phyloP scores from a whole-genome alignment of 2,797 vertebrate genomes.

The Kryptolebias ocellatus region DNA sequence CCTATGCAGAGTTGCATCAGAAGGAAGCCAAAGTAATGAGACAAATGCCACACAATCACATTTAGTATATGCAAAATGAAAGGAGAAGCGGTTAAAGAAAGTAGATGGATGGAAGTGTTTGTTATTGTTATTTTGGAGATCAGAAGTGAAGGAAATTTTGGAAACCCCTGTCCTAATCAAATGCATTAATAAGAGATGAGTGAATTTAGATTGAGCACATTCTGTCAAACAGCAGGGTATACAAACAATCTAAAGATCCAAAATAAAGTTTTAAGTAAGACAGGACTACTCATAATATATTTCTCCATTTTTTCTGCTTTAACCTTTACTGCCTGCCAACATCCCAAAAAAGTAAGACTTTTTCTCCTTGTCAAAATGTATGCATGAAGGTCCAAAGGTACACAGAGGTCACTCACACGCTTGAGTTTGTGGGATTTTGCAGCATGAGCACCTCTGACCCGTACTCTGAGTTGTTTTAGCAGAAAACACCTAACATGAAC shows the following conservation, averaged over 20 bases:
- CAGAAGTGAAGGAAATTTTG: too few species aligned
- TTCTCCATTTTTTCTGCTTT: background rate
- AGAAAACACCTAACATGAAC: constrained; percentile 17
- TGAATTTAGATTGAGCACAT: background rate
- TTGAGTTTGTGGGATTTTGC: constrained; percentile 24
- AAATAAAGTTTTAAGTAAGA: background rate
- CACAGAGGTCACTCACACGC: constrained; percentile 26
- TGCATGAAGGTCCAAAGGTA: background rate
- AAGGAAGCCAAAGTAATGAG: too few species aligned
- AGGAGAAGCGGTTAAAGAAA: too few species aligned
- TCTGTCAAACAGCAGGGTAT: too few species aligned
- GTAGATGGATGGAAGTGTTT: too few species aligned
- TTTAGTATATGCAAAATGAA: too few species aligned
- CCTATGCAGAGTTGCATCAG: too few species aligned
- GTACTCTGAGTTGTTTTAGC: constrained; percentile 33
- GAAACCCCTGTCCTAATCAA: background rate
- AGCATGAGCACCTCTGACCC: constrained; percentile 37
- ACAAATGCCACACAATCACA: too few species aligned
- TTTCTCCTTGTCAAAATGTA: constrained; percentile 6
- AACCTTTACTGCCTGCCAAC: background rate
- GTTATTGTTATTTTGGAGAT: too few species aligned
- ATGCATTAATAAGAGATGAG: background rate
- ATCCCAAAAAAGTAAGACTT: background rate
- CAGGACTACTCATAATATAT: background rate
- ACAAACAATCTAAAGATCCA: background rate